Base-by-base conservation (phyloP, 2,888 invertebrate species). In the Cataglyphis cursor region DNA sequence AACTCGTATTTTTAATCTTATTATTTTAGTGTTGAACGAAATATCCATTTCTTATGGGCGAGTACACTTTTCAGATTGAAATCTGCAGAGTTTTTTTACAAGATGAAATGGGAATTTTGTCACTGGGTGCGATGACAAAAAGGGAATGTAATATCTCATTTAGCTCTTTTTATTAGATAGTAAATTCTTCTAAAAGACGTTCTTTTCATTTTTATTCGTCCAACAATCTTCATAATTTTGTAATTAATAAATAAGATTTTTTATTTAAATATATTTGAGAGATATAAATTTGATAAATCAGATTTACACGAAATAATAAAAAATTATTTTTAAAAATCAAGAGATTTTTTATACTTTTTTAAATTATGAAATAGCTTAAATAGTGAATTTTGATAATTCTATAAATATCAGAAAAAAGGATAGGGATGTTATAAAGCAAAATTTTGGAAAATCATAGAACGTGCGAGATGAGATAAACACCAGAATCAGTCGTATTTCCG, bases 401-500 rank as follows among this genome's bases (percentile, higher is more conserved):
- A 41, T 15, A 54, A 75, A 62, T 51, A 51, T 28, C 8, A 28
- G 18, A 35, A 28, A 65, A 76, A 66, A 21, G 18, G 12, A 0
- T 35, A 21, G n/a, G n/a, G 10, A 18, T 59, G 4, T 5, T 15
- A 31, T 21, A 21, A 0, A 35, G 21, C 1, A 48, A 59, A 38
- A 57, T 41, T 38, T 59, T 41, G 4, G n/a, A 81, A 75, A 41
- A 41, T 62, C 15, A 24, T 9, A 21, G 24, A 12, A 35, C 9
- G 21, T 21, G 21, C 57, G 41, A 48, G 21, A 15, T 44, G 51
- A 51, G 57, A 85, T 66, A 74, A 81, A 82, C 54, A 44, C n/a
- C 51, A 59, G 73, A 87, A 85, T 85, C 81, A 70, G 44, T 59
- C 44, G 35, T 64, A 44, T 83, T 89, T 72, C 78, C 73, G 84